Base-by-base conservation (phyloP, 1,140 invertebrate genomes). In the Glomeris maerens region DNA sequence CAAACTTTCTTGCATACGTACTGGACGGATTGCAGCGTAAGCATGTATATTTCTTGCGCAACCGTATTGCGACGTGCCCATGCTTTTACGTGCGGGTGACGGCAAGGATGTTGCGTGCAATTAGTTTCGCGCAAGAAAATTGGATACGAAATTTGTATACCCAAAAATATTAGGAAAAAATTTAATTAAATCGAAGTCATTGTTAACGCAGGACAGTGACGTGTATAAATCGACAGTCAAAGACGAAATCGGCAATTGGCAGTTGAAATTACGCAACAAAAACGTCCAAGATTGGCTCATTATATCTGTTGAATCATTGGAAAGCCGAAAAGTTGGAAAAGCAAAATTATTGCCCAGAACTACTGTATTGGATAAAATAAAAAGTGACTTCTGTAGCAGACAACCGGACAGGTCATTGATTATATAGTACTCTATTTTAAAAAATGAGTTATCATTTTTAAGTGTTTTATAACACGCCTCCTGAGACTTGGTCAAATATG, bases 301-400 rank as follows among this genome's bases (percentile, higher is more conserved):
- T 60, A 77, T 95, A 42, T 69, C 94, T 52, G 86, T 96, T 27
- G 88, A 92, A 70, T 86, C 83, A 45, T 83, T 88, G 67, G 91
- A 96, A 70, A 81, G 83, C 59, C 82, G 84, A 59, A 63, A 65
- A 36, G 86, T 87, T 66, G 80, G 80, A 36, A 95, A 93, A 66
- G 59, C 61, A 5, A 95, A 96, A 69, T 67, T 96, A 21, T 68
- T 97, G 44, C 87, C 88, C 22, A 76, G 91, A 58, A 89, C 87
- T 45, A 92, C 90, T 27, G 90, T 96, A 22, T 70, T 92, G 52
- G 92, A 96, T 69, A 94, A 92, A 76, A 86, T 96, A 46, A 82
- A 87, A 52, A 81, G 78, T 63, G 91, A 96, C 68, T 94, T 96
- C 77, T 85, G 84, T 46, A 76, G 80, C 17, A 94, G 94, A 71